Evolutionary conservation across 2,888 invertebrate species (phyloP), one percentile per base, ranked within the genome.

Genomic region (Microchrysa polita): DNA sequence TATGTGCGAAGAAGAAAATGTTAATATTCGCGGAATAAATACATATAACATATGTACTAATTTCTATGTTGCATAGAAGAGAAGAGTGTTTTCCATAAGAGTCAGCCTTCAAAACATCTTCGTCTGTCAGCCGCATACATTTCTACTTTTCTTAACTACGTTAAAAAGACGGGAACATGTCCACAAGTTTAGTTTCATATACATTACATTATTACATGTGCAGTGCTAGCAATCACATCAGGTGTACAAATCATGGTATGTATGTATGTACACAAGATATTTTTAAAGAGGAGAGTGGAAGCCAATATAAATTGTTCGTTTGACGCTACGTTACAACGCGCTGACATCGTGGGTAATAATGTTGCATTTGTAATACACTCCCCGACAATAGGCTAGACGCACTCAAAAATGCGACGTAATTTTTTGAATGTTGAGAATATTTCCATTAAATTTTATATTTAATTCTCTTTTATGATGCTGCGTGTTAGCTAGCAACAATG

Each of bases 301-400:
- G 60, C 4, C 60, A 34, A 14, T 40, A 42, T 27, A 34, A 34
- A 34, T 5, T 7, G 27, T 34, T 48, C 48, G 48, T 2, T n/a
- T 4, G 48, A 48, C 48, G 12, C 27, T 7, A 34, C 27, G 27
- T 34, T 48, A 48, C 48, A 48, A 48, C n/a, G 20, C n/a, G 20
- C n/a, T 12, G 48, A 65, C 48, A 65, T 48, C 65, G 65, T 65
- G 65, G 40, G 48, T 65, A 65, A 44, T 48, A n/a, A 48, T 65
- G 65, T 65, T 65, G 65, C 65, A 65, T 65, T 65, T 44, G 65
- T 65, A 65, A 65, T 65, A n/a, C n/a, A n/a, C n/a, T n/a, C n/a
- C n/a, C n/a, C n/a, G n/a, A n/a, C n/a, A n/a, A n/a, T n/a, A n/a
- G n/a, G n/a, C n/a, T n/a, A n/a, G n/a, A n/a, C n/a, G n/a, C n/a